Evolutionary conservation across 2,888 invertebrate species (phyloP).

Genomic region (Chymomyza procnemis): DNA sequence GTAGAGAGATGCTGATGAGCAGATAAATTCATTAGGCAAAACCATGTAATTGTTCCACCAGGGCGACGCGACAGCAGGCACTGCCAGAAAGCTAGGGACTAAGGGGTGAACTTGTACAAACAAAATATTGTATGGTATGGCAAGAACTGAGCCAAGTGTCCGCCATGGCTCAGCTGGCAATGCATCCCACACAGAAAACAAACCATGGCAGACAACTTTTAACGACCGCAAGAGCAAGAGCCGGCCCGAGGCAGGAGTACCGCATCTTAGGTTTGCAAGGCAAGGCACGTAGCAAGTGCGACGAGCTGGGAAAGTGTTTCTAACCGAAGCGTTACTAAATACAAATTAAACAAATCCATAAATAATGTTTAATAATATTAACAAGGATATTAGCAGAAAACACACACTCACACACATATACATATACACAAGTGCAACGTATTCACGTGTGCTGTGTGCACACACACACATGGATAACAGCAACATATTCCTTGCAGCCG

Average conservation of each 20-base stretch:
- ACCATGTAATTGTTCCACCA: slow-evolving; percentile 78
- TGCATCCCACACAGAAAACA: slow-evolving; percentile 23
- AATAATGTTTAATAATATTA: slow-evolving; percentile 78
- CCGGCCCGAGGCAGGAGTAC: slow-evolving; percentile 32
- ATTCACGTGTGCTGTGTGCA: slow-evolving; percentile 11
- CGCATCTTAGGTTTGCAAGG: slow-evolving; percentile 26
- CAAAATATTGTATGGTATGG: slow-evolving; percentile 5
- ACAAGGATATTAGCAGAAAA: slow-evolving; percentile 75
- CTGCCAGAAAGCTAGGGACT: slow-evolving; percentile 18
- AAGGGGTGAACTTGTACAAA: slow-evolving; percentile 4
- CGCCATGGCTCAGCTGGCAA: slow-evolving; percentile 44
- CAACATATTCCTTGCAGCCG: slow-evolving; percentile 50
- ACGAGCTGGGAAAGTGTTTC: slow-evolving; percentile 23
- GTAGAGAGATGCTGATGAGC: slow-evolving; percentile 73
- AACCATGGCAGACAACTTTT: slow-evolving; percentile 13
- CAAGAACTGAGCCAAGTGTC: slow-evolving; percentile 29
- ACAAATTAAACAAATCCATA: slow-evolving; percentile 78
- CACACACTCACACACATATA: no score
- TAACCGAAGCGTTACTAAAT: slow-evolving; percentile 73
- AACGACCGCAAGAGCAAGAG: slow-evolving; percentile 59
- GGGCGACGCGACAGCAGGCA: slow-evolving; percentile 60
- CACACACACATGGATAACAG: slow-evolving; percentile 19
- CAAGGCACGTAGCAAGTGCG: slow-evolving; percentile 34
- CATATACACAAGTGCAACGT: slow-evolving; percentile 25
- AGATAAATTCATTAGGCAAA: slow-evolving; percentile 79